Percentiles rank a stretch among this genome's conserved stretches.
phyloP scores from a whole-genome alignment of 2,797 vertebrate genomes.

The Thunnus albacares region DNA sequence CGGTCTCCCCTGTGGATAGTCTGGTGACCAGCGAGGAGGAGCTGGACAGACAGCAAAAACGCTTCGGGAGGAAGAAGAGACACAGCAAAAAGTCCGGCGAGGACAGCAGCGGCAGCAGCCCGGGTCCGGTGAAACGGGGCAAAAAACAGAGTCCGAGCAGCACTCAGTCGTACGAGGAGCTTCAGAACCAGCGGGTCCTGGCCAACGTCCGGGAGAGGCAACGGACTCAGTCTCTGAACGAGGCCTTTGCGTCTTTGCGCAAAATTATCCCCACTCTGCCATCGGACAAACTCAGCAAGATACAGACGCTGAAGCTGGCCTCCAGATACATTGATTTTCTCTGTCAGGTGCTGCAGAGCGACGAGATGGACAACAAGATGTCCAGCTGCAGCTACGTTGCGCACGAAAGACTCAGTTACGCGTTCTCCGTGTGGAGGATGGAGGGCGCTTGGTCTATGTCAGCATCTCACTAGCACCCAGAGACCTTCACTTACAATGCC shows the following conservation, averaged over 20 bases:
- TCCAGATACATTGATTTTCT: conserved; percentile 90
- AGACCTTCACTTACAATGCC: conserved; percentile 72
- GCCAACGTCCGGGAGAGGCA: conserved; percentile 89
- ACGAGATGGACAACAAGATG: conserved; percentile 92
- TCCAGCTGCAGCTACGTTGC: conserved; percentile 91
- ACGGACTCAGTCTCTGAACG: conserved; percentile 89
- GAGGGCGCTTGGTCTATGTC: conserved; percentile 92
- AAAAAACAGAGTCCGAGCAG: conserved; percentile 86
- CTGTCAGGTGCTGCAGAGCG: conserved; percentile 90
- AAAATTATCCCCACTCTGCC: conserved; percentile 91
- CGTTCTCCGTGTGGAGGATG: conserved; percentile 91
- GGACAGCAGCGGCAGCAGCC: conserved; percentile 86
- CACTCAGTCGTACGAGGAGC: conserved; percentile 88
- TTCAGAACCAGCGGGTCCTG: conserved; percentile 90
- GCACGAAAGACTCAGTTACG: conserved; percentile 91
- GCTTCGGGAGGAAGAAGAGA: conserved; percentile 85
- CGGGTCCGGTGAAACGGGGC: conserved; percentile 80
- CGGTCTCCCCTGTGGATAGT: conserved; percentile 89
- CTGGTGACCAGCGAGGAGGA: conserved; percentile 90
- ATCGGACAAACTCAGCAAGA: conserved; percentile 91
- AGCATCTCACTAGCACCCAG: conserved; percentile 83
- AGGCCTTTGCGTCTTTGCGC: conserved; percentile 88
- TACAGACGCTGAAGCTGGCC: conserved; percentile 90
- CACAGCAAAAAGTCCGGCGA: conserved; percentile 86
- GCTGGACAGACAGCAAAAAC: conserved; percentile 85